Evolutionary conservation across 2,797 vertebrate genomes (phyloP).

Genomic region (Sciurus vulgaris): DNA sequence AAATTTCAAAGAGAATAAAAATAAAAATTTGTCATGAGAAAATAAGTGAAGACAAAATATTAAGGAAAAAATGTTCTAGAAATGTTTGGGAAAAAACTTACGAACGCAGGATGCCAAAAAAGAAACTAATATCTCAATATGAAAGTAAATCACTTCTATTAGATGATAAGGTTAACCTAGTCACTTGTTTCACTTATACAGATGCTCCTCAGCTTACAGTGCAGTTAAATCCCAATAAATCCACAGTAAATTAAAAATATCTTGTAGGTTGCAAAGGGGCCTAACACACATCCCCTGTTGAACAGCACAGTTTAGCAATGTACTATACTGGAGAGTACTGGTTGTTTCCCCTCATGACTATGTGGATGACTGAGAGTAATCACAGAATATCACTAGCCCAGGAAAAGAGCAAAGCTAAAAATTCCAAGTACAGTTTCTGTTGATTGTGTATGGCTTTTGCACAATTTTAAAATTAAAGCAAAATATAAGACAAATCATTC

Average conservation of each 20-base stretch:
- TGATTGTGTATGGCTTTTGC: background rate
- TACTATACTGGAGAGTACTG: too few species aligned
- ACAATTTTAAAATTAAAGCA: background rate
- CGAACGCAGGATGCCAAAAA: conserved; percentile 1
- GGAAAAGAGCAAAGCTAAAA: background rate
- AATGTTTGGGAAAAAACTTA: background rate
- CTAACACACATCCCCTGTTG: background rate
- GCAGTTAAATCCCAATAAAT: background rate
- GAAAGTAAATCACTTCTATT: background rate
- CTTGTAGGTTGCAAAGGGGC: background rate
- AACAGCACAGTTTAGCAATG: background rate
- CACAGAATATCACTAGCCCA: background rate
- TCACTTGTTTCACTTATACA: background rate
- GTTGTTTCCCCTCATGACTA: background rate
- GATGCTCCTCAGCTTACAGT: background rate
- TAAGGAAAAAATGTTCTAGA: conserved; percentile 21
- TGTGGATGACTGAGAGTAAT: background rate
- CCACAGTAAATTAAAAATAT: background rate
- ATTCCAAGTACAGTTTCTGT: background rate
- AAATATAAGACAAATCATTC: background rate
- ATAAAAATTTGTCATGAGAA: background rate
- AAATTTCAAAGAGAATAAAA: background rate
- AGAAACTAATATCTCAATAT: background rate
- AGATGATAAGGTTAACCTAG: background rate
- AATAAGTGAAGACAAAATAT: conserved; percentile 1